Base-by-base conservation (phyloP, 2,888 invertebrate species). In the Phorcus lineatus region DNA sequence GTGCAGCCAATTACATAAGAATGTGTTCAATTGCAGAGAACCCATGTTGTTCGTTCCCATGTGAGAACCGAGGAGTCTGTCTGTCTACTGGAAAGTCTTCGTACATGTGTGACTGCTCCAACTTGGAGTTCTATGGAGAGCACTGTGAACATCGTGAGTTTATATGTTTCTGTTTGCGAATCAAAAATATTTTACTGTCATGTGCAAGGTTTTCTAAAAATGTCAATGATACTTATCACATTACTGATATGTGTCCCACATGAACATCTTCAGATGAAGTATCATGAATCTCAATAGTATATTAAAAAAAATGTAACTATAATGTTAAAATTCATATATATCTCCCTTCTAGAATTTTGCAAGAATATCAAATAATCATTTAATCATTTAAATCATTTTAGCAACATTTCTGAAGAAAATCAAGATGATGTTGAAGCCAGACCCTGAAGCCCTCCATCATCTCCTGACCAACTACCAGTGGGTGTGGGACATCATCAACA, bases 41-140 rank as follows among this genome's bases (percentile, higher is more conserved):
- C 86, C 91, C 91, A 0, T 93, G 93, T 82, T 93, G 93, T 80
- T 92, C 93, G 4, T 93, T 88, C 83, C 93, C 93, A 0, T 93
- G 93, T 84, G 88, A 91, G 81, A 91, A 93, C 86, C 83, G 88
- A 31, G 93, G 93, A 16, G 86, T 93, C 13, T 93, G 93, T 79
- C 83, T 92, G 80, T 89, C 91, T 3, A 82, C 87, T 22, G 91
- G 91, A 0, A 78, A 81, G 19, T 85, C 88, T 22, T 86, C 87
- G 55, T 93, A 91, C 81, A 86, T 84, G 2, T 93, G 93, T 85
- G 93, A 93, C 86, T 93, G 93, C 84, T 86, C 89, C 0, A 86
- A 86, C n/a, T 87, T 90, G 0, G 92, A 90, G 0, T 91, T 90
- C 82, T 90, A 90, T 81, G 93, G 93, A 0, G 82, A 83, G 77